Base-by-base conservation (phyloP, 2,797 vertebrate genomes). In the Oreonectes daqikongensis region DNA sequence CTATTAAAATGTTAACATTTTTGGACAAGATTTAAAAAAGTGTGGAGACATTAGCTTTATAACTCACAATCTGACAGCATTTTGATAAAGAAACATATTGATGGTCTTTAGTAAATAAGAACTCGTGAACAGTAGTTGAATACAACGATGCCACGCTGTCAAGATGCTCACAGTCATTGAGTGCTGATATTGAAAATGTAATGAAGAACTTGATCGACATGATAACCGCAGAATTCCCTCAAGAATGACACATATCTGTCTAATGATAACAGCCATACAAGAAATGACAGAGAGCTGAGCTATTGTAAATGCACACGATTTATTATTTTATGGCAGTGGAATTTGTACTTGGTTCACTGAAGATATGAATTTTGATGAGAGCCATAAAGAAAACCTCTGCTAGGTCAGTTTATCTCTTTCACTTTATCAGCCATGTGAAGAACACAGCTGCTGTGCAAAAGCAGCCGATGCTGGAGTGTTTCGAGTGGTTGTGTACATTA, bases 281-380 rank as follows among this genome's bases (percentile, higher is more conserved):
- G 11, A 52, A 24, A 48, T 35, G 60, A 52, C 69, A 50, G 72
- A 52, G 10, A 30, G 64, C 22, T 26, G 15, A 5, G 26, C 75
- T 48, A 72, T 38, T 75, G 38, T 75, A 55, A 75, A 42, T 59
- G 30, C 28, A 24, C 35, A 24, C 75, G 44, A 68, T 75, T 57
- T 55, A 69, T 59, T 10, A 52, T 24, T 66, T 72, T 69, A 75
- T 71, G 40, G 48, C 44, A n/a, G 30, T 57, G 67, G 44, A 60
- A 38, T 55, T 48, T 63, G 75, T 18, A 67, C 55, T 5, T 26
- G 8, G n/a, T 12, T 30, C 60, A 28, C 40, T 38, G 32, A 10
- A 24, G 61, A 77, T 70, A 77, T 79, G 30, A 61, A 63, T 57
- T 50, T 4, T 52, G 44, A 63, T 78, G 60, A 72, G 20, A 38